These are phyloP conservation scores for Cydia fagiglandana DNA, from an alignment of 1,140 invertebrate genomes.

Conservation along the genomic window DNA sequence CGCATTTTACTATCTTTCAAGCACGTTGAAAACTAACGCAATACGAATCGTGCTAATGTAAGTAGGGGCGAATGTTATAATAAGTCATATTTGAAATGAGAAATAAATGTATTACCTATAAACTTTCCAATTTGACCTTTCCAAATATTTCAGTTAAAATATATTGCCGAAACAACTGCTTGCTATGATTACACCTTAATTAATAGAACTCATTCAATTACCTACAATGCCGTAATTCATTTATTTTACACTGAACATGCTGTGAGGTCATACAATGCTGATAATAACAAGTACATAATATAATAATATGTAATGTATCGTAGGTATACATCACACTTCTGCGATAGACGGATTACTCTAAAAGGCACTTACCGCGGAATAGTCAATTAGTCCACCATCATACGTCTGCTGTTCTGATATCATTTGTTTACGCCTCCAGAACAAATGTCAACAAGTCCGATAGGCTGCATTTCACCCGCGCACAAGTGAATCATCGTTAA, in stretches of 20 bases:
- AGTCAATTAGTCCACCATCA: conserved; percentile 75
- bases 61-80: neutral
- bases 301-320: neutral
- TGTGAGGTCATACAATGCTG: conserved; percentile 11
- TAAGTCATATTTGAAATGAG: too few relatives aligned
- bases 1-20: neutral
- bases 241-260: neutral
- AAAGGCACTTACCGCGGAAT: conserved; percentile 62
- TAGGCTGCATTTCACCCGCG: conserved; percentile 78
- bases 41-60: neutral
- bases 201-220: neutral
- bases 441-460: conserved; percentile 78
- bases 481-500: conserved; percentile 79
- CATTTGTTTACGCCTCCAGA: conserved; percentile 75
- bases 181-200: neutral
- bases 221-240: neutral
- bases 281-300: neutral
- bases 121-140: neutral
- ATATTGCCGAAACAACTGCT: neutral
- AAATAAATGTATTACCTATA: neutral
- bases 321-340: neutral
- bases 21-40: neutral
- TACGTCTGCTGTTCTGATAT: conserved; percentile 66
- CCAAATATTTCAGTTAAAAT: neutral
- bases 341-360: conserved; percentile 17